A percentile compares a stretch with the other conserved stretches of the same genome.
These are phyloP conservation scores for Dastarcus helophoroides DNA, from an alignment of 2,888 invertebrate genomes.

Conservation along the genomic window DNA sequence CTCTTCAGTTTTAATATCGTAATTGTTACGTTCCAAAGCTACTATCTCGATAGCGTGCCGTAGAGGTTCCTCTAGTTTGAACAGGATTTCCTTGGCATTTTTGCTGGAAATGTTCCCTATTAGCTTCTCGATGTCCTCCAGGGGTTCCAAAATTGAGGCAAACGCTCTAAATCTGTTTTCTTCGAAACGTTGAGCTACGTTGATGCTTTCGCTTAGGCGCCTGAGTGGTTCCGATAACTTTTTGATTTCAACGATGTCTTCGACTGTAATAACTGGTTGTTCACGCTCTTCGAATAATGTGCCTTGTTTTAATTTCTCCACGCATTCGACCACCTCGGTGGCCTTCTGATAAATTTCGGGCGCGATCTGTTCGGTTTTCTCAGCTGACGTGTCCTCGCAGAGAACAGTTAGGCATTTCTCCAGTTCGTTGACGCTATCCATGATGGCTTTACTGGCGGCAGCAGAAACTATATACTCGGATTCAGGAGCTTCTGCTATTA, in stretches of 20 bases:
- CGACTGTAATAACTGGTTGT: conserved; percentile 19
- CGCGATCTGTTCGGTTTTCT: conserved; percentile 23
- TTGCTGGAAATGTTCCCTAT: conserved; percentile 22
- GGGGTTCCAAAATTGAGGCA: conserved; percentile 20
- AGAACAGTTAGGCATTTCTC: conserved; percentile 26
- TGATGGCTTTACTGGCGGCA: conserved; percentile 16
- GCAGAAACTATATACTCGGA: conserved; percentile 16
- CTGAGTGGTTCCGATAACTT: conserved; percentile 24
- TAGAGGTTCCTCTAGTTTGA: conserved; percentile 23
- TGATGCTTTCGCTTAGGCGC: conserved; percentile 25
- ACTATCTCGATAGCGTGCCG: conserved; percentile 30
- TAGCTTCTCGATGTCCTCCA: conserved; percentile 26
- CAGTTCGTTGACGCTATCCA: conserved; percentile 25
- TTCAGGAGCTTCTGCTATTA: conserved; percentile 20
- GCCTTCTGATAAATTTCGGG: conserved; percentile 26
- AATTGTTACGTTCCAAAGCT: conserved; percentile 26
- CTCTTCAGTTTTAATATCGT: conserved; percentile 23
- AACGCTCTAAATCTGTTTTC: conserved; percentile 20
- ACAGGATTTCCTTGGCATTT: conserved; percentile 20
- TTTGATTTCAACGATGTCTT: conserved; percentile 26
- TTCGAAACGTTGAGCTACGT: conserved; percentile 22
- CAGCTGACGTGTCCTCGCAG: conserved; percentile 23
- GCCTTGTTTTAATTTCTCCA: conserved; percentile 27
- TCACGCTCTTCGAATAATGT: conserved; percentile 19
- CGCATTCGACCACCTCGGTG: conserved; percentile 26